Evolutionary conservation across 2,888 invertebrate genomes (phyloP), one percentile per base, ranked within the genome.

Genomic region (Brachypalpus laphriformis): DNA sequence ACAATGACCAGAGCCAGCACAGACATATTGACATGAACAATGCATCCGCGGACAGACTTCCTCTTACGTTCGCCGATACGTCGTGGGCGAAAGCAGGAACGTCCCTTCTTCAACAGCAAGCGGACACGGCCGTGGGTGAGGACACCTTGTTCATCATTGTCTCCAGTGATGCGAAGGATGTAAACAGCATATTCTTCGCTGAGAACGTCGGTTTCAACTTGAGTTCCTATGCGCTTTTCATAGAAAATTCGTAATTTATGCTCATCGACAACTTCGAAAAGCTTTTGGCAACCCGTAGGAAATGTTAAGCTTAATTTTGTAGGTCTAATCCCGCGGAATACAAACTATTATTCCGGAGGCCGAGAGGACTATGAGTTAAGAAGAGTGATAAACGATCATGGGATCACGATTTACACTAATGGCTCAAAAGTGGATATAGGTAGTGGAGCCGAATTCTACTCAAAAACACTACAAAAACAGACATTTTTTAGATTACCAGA

Each of bases 181-280:
- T 99, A 99, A 66, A 99, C 99, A 93, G 98, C 99, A 99, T 99
- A 99, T 94, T 99, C 99, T 92, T 99, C 98, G 59, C 99, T 99
- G 87, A 99, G 94, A 88, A 95, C 93, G 91, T 99, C 99, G 71
- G 97, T 99, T 89, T 97, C 96, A 9, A 99, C 97, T 93, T 99
- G 98, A 87, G 98, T 96, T 87, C 99, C 98, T 97, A 99, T 99
- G 91, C 99, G 97, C 93, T 99, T 99, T 92, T 99, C 99, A 93
- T 98, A 99, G 93, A 99, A 99, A 88, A 98, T 96, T 90, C 99
- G 95, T 89, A 99, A 94, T 94, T 99, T 99, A 93, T 97, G 98
- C 93, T 99, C 99, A 93, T 99, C 99, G 87, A 98, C 97, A 88
- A 99, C 96, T 93, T 99, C 99, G 92, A 99, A 96, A 87, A 98